Evolutionary conservation across 2,888 invertebrate species (phyloP), one percentile per base, ranked within the genome.

Genomic region (Masnerella sp.): DNA sequence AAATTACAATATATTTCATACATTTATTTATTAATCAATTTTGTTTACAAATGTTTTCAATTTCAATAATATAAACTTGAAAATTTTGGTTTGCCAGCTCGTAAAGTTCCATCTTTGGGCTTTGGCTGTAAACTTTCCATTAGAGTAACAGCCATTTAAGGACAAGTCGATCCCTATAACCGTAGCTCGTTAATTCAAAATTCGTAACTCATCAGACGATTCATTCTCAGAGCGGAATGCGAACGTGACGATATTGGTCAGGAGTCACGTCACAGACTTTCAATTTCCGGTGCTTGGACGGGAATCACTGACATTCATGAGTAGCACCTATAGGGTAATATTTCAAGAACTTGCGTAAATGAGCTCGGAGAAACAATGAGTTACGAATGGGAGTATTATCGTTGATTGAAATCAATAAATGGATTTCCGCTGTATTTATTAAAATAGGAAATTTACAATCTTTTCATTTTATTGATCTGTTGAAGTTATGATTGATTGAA

Each of bases 211-310:
- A 62, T 73, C 70, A 65, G 67, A 59, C 73, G 67, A 76, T 76
- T 73, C 67, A 68, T 73, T 70, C 67, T 70, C 69, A 32, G 32
- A 42, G 58, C 34, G 73, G 73, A 73, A 73, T 70, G 69, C 34
- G 54, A 70, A 67, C 67, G 67, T 67, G 59, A 73, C 70, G 73
- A 68, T 73, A 64, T 76, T 56, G 73, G 61, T 61, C 70, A 73
- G 73, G 74, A 73, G 76, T 76, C 76, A 76, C 76, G 76, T 76
- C 69, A 76, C 73, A 70, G 73, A 76, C 70, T 76, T 74, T 73
- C 73, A 76, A 76, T 76, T 76, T 76, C 76, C 76, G 73, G 73
- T 49, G 58, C 69, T 62, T 36, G 73, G 75, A 70, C 69, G 67
- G 51, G 73, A 70, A 68, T 54, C 70, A 54, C 70, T 68, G 76